These are phyloP conservation scores for Chydorus sphaericus DNA, from an alignment of 2,888 invertebrate species.

Conservation along the genomic window DNA sequence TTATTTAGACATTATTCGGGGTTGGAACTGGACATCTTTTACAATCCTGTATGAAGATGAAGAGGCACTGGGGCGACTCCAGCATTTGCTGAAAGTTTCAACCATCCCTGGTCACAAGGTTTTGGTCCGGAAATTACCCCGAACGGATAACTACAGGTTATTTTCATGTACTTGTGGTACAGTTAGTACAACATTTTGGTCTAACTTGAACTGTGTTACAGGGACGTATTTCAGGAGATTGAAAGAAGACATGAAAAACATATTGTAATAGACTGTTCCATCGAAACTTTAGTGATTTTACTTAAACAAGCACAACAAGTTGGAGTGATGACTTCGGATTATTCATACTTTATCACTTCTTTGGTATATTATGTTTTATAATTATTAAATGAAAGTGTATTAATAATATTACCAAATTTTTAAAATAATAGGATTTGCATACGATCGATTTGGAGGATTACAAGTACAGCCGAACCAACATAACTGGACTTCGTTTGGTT, in stretches of 20 bases:
- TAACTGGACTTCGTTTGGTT: slow-evolving; percentile 79
- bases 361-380: slow-evolving; percentile 49
- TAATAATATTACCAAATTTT: neutral
- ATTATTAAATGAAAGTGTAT: no score
- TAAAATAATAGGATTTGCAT: slow-evolving; percentile 56
- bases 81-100: slow-evolving; percentile 72
- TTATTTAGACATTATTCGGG: slow-evolving; percentile 75
- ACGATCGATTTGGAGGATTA: slow-evolving; percentile 85
- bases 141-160: slow-evolving; percentile 77
- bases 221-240: slow-evolving; percentile 76
- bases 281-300: slow-evolving; percentile 69
- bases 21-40: slow-evolving; percentile 90
- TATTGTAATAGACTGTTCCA: slow-evolving; percentile 77
- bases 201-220: slow-evolving; percentile 25
- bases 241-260: slow-evolving; percentile 83
- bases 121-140: slow-evolving; percentile 66
- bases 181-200: neutral
- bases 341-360: slow-evolving; percentile 83
- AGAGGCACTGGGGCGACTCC: slow-evolving; percentile 74
- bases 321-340: slow-evolving; percentile 92
- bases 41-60: slow-evolving; percentile 93
- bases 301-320: slow-evolving; percentile 88
- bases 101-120: slow-evolving; percentile 49
- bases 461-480: slow-evolving; percentile 87
- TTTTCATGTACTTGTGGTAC: no score